These are phyloP conservation scores for Corythucha ciliata DNA, from an alignment of 2,888 invertebrate species.

Conservation along the genomic window DNA sequence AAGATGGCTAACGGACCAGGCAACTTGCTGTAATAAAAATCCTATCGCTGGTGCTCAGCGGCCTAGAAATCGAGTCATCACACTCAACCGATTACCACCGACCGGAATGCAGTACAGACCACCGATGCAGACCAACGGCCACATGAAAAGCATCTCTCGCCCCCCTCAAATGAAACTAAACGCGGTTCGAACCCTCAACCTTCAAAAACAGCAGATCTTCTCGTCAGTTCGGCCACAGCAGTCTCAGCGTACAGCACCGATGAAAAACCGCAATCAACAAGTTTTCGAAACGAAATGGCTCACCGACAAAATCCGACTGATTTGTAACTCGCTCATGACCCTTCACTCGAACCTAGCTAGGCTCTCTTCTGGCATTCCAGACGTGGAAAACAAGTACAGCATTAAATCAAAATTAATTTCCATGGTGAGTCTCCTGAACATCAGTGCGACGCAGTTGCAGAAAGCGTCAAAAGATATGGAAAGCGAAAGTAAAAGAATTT, in stretches of 20 bases:
- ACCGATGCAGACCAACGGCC: constrained; percentile 12
- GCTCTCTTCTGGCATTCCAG: constrained; percentile 16
- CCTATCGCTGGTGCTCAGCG: no score
- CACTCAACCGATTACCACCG: constrained; percentile 4
- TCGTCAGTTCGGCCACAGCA: not conserved
- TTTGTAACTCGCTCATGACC: constrained; percentile 9
- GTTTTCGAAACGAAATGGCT: constrained; percentile 18
- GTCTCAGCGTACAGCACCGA: no score
- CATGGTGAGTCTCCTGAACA: constrained; percentile 17
- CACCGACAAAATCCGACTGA: constrained; percentile 8
- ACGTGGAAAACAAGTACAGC: constrained; percentile 17
- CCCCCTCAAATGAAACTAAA: not conserved
- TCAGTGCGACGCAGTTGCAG: constrained; percentile 18
- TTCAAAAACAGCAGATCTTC: not conserved
- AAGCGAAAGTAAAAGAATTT: constrained; percentile 18
- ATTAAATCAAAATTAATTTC: constrained; percentile 23
- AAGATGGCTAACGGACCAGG: constrained; percentile 20
- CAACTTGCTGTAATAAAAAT: constrained; percentile 19
- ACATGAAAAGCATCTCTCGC: not conserved
- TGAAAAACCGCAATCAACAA: not conserved
- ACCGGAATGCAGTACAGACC: not conserved
- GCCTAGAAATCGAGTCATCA: no score
- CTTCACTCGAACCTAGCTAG: constrained; percentile 16
- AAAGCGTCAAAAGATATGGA: constrained; percentile 23
- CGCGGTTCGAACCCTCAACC: not conserved